Base-by-base conservation (phyloP, 2,888 invertebrate species). In the Portevinia maculata region DNA sequence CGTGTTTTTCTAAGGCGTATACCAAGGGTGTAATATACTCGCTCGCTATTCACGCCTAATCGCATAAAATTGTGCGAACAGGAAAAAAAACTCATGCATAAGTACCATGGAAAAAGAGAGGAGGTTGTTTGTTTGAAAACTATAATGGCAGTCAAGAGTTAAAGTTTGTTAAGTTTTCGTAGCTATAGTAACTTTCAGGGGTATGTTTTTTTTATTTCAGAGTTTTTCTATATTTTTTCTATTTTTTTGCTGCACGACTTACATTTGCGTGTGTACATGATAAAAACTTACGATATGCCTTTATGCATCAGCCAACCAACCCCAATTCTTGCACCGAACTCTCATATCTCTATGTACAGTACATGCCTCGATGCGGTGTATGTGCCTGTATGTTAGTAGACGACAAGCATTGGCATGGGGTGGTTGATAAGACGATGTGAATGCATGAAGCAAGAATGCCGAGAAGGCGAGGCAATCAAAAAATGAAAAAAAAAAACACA, bases 131-230 rank as follows among this genome's bases (percentile, higher is more conserved):
- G 24, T 2, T 24, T 83, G 67, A 62, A 78, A 83, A 78, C 83
- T 71, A 78, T 83, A 73, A 83, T 83, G 78, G 83, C 76, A 78
- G 83, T 78, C 78, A 78, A 73, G 83, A 81, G 81, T 76, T 65
- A 70, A 83, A 83, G 83, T 83, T 83, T 83, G 83, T 78, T 83
- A 83, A 78, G 83, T 83, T 83, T 73, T 73, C 83, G 83, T 83
- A 83, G 83, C 83, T 83, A 83, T 83, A 83, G 83, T 78, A 62
- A 83, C 78, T 83, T 83, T 83, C 62, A 78, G 78, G 75, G 37
- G 55, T 71, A 39, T 21, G 15, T 53, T 24, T 34, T 59, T 57
- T 55, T 64, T 3, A n/a, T n/a, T n/a, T n/a, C n/a, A n/a, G n/a
- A n/a, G n/a, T 64, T 48, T 41, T 46, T 11, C 15, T 52, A 9